These are phyloP conservation scores for Etheostoma nigrum DNA, from an alignment of 2,797 vertebrate genomes.

Conservation along the genomic window DNA sequence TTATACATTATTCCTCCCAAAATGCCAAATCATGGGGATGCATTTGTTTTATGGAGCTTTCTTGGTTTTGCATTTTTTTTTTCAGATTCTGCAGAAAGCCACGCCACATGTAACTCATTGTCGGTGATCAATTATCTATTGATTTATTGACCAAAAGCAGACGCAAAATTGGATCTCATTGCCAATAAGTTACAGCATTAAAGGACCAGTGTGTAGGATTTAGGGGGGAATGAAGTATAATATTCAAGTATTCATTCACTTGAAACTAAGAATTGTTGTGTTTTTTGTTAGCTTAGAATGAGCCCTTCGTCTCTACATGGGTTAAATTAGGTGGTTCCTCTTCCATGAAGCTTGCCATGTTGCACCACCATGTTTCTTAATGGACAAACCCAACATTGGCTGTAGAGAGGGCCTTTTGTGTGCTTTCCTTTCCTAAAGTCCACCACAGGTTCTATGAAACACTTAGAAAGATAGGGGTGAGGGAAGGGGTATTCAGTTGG, in stretches of 20 bases:
- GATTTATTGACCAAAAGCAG: conserved; percentile 16
- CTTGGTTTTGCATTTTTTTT: conserved; percentile 2
- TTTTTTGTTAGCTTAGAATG: neutral
- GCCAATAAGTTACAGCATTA: conserved; percentile 13
- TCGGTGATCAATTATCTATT: conserved; percentile 10
- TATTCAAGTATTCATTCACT: neutral
- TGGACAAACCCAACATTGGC: too few species aligned
- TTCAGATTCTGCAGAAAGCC: conserved; percentile 8
- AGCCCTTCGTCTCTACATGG: neutral
- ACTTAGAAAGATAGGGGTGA: too few species aligned
- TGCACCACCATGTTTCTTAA: too few species aligned
- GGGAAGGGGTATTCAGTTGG: too few species aligned
- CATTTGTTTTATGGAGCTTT: neutral
- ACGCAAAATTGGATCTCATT: neutral
- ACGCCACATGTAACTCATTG: neutral
- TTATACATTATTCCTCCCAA: neutral
- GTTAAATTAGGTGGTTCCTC: too few species aligned
- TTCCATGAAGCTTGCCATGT: too few species aligned
- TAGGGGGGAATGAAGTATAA: neutral
- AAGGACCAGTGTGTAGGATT: neutral
- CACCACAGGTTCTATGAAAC: too few species aligned
- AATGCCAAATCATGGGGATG: neutral
- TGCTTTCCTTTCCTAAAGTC: too few species aligned
- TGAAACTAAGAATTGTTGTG: neutral
- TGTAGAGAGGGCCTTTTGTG: too few species aligned